Conservation (phyloP, 1,140 invertebrate species). For the Aethina tumida region DNA sequence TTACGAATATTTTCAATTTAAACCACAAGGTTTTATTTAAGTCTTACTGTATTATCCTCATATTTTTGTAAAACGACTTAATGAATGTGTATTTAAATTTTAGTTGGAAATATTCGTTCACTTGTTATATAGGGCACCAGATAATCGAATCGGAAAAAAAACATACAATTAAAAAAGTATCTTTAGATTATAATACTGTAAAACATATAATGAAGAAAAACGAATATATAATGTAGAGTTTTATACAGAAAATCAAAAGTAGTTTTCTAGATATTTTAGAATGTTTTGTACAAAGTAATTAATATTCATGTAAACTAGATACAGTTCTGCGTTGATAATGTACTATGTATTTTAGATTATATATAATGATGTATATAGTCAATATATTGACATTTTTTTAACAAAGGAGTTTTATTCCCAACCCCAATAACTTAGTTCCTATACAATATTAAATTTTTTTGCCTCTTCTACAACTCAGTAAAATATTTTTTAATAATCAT, state of each 20-base stretch:
- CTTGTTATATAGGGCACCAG: conserved; percentile 17
- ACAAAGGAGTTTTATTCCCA: no score
- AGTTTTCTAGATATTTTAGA: conserved; percentile 37
- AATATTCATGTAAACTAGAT: conserved; percentile 24
- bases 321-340: conserved; percentile 24
- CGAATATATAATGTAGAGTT: conserved; percentile 29
- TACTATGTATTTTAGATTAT: conserved; percentile 27
- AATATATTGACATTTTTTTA: conserved; percentile 25
- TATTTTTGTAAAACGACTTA: not conserved
- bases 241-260: conserved; percentile 37
- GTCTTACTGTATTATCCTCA: not conserved
- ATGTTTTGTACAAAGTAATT: conserved; percentile 35
- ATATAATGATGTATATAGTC: conserved; percentile 27
- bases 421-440: no score
- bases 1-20: conserved; percentile 14
- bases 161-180: conserved; percentile 8
- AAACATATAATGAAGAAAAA: conserved; percentile 6
- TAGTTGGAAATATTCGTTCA: conserved; percentile 20
- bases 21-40: not conserved
- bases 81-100: conserved; percentile 1
- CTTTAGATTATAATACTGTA: conserved; percentile 6
- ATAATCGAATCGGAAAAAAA: conserved; percentile 12
- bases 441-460: no score
- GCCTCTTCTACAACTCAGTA: no score
- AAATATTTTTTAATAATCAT: no score